These are phyloP conservation scores for Halocaridina rubra DNA, from an alignment of 2,888 invertebrate genomes.

Conservation along the genomic window DNA sequence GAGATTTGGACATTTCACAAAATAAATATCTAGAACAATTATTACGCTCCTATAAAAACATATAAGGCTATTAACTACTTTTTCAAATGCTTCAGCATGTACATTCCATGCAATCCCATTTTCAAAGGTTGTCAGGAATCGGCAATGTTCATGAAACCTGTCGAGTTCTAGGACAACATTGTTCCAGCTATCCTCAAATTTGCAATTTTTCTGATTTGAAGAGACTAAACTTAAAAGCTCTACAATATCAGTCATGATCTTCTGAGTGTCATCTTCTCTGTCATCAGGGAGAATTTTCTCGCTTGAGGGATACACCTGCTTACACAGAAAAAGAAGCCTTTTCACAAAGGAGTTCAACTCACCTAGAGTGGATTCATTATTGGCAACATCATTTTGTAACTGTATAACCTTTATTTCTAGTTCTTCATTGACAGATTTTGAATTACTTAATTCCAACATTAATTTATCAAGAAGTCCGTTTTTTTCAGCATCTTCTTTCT, in stretches of 20 bases:
- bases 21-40: not conserved
- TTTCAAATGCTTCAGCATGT: not conserved
- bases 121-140: not conserved
- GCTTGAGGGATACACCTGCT: constrained; percentile 8
- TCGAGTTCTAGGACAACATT: not conserved
- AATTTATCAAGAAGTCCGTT: constrained; percentile 17
- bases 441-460: not conserved
- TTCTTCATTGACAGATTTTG: constrained; percentile 16
- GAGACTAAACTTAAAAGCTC: not conserved
- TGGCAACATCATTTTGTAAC: not conserved
- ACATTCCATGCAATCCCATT: not conserved
- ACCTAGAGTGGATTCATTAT: not conserved
- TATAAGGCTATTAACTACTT: not conserved
- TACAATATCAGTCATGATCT: not conserved
- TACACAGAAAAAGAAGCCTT: not conserved
- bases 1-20: not conserved
- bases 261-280: not conserved
- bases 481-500: not conserved
- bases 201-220: not conserved
- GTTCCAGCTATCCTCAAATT: not conserved
- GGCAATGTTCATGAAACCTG: not conserved
- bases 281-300: not conserved
- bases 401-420: not conserved
- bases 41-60: not conserved
- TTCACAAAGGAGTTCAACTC: not conserved